These are phyloP conservation scores for Acanthosepion pharaonis DNA, from an alignment of 2,888 invertebrate genomes.

Conservation along the genomic window DNA sequence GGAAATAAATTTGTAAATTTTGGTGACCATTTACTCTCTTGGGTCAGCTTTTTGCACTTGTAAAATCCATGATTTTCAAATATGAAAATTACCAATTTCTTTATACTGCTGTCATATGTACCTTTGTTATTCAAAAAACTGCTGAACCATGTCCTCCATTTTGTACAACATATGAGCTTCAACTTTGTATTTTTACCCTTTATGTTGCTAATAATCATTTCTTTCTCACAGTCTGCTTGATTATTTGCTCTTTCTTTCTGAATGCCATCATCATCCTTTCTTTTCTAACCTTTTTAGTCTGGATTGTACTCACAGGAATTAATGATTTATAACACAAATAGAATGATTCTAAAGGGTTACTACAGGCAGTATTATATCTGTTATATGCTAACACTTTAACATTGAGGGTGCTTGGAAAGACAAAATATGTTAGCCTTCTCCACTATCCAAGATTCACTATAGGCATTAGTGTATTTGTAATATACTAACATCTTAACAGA, in stretches of 20 bases:
- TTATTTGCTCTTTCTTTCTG: background rate
- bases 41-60: background rate
- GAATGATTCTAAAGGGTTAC: too few relatives aligned
- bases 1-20: background rate
- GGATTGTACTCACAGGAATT: too few relatives aligned
- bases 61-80: background rate
- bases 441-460: too few relatives aligned
- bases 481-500: too few relatives aligned
- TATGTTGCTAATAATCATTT: background rate
- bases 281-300: too few relatives aligned
- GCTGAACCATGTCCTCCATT: conserved; percentile 9
- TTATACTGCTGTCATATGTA: background rate
- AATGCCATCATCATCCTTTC: too few relatives aligned
- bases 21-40: background rate
- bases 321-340: too few relatives aligned
- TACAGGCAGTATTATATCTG: too few relatives aligned
- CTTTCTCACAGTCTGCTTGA: background rate
- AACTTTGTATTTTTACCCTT: background rate
- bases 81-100: background rate
- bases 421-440: too few relatives aligned
- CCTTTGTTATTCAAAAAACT: background rate
- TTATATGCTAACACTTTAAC: too few relatives aligned
- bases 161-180: background rate
- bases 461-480: too few relatives aligned
- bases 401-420: too few relatives aligned